Percentiles rank a stretch among this genome's conserved stretches.
Conservation (phyloP, 2,113 vertebrate genomes). For the Oceanites oceanicus region DNA sequence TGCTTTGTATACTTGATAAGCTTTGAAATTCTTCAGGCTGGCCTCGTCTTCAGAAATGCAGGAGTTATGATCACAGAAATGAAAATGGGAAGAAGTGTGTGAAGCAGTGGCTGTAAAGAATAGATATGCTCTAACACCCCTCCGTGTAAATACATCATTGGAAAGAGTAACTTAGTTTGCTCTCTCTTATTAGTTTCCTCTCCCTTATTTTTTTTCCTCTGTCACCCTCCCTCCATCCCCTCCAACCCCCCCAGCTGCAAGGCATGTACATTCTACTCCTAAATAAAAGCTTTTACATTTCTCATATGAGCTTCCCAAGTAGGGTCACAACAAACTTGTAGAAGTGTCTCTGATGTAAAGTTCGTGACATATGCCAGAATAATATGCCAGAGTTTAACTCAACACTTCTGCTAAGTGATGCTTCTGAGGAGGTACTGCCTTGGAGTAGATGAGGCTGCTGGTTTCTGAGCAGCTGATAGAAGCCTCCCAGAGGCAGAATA, state of each 20-base stretch:
- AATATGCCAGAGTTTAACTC: background rate
- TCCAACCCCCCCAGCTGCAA: accelerated
- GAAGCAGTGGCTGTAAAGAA: background rate
- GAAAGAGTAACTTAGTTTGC: background rate
- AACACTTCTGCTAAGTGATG: background rate
- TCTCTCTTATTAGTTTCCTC: background rate
- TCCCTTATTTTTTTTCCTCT: background rate
- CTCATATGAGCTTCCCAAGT: background rate
- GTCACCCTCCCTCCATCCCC: background rate
- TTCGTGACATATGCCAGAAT: background rate
- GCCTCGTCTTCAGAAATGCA: background rate
- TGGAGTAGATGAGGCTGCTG: background rate
- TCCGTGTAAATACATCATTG: background rate
- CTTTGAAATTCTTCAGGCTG: background rate
- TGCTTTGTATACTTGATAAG: background rate
- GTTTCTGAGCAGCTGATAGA: background rate
- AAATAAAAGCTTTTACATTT: background rate
- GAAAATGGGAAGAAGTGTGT: background rate
- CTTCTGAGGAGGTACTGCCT: background rate
- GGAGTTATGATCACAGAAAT: background rate
- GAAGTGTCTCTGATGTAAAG: background rate
- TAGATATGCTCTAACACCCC: no score
- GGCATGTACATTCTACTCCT: background rate
- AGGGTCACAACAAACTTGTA: background rate
- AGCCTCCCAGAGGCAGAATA: background rate